Evolutionary conservation across 2,888 invertebrate species (phyloP).

Genomic region (Alloscopus bannaensis): DNA sequence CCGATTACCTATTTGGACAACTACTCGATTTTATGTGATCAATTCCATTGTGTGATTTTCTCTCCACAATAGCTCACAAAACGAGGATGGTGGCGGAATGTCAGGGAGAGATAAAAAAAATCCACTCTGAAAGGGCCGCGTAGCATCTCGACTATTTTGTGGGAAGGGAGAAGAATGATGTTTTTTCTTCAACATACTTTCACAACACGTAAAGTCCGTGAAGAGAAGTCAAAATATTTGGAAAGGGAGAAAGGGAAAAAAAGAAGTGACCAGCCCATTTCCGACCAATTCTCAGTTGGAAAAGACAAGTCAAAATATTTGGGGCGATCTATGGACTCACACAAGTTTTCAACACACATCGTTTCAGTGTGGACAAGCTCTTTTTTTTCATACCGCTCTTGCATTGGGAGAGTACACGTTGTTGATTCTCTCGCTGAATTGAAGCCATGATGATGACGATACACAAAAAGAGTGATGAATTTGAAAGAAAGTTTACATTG

Average conservation of each 20-base stretch:
- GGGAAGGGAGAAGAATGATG: too few species aligned
- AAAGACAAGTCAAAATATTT: slow-evolving; percentile 57
- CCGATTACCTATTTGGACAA: too few species aligned
- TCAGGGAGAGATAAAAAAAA: too few species aligned
- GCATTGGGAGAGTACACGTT: too few species aligned
- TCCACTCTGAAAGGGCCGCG: too few species aligned
- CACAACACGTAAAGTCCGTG: not conserved
- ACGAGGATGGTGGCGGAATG: not conserved
- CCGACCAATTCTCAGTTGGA: slow-evolving; percentile 49
- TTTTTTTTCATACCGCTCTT: too few species aligned
- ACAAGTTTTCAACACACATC: too few species aligned
- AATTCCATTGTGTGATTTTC: not conserved
- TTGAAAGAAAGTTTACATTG: not conserved
- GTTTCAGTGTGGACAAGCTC: too few species aligned
- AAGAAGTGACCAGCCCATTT: slow-evolving; percentile 50
- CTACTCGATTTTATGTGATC: too few species aligned
- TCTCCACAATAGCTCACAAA: not conserved
- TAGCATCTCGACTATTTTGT: too few species aligned
- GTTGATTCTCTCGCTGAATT: too few species aligned
- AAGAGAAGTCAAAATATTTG: slow-evolving; percentile 50
- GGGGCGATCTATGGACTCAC: slow-evolving; percentile 43
- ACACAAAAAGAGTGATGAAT: not conserved
- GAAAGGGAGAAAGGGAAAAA: slow-evolving; percentile 47
- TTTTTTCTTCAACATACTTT: too few species aligned
- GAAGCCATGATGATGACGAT: not conserved